A percentile compares a stretch with the other conserved stretches of the same genome.
Evolutionary conservation across 2,113 vertebrate genomes (phyloP).

Genomic region (Ctenomys sociabilis): DNA sequence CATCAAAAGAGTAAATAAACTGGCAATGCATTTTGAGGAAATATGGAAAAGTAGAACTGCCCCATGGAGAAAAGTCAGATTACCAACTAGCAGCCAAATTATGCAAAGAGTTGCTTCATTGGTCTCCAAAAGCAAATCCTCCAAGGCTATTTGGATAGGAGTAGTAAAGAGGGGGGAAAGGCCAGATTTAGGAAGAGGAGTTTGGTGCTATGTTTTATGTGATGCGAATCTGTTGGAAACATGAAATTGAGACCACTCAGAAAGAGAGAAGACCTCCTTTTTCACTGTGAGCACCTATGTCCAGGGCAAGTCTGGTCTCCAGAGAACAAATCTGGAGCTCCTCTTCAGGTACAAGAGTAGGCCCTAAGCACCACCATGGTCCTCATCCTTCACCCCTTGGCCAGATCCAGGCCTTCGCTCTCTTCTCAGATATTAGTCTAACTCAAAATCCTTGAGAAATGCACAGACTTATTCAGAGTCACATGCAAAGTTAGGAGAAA

Average conservation of each 20-base stretch:
- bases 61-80: background rate
- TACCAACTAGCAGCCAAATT: background rate
- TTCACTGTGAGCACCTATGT: background rate
- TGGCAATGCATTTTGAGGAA: background rate
- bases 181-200: background rate
- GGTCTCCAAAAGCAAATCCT: conserved; percentile 5
- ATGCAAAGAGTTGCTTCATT: conserved; percentile 8
- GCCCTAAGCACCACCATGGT: background rate
- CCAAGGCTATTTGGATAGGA: background rate
- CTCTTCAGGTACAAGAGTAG: background rate
- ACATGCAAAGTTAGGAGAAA: conserved; percentile 63
- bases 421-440: background rate
- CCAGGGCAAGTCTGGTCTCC: conserved; percentile 7
- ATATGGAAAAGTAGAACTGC: background rate
- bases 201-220: background rate
- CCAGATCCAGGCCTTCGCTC: background rate
- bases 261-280: background rate
- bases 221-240: conserved; percentile 44
- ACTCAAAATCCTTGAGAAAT: background rate
- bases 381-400: background rate
- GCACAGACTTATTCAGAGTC: conserved; percentile 56
- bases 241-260: background rate
- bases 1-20: background rate
- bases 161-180: background rate
- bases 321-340: conserved; percentile 2